Conservation (phyloP, 2,797 vertebrate species). For the Moxostoma hubbsi region DNA sequence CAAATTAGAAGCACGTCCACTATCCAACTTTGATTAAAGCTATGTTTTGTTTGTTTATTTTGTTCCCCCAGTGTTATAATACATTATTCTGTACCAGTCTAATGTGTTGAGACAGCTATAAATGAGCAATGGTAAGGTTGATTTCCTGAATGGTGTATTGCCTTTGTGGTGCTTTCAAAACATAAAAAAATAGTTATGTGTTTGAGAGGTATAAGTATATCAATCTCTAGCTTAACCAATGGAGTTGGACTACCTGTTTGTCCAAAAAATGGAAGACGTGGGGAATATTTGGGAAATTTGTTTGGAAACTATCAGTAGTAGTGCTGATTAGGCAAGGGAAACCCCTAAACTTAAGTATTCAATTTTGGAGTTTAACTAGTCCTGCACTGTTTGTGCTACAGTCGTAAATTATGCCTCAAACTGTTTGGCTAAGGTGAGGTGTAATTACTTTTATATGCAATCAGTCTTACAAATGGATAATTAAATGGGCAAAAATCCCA, state of each 20-base stretch:
- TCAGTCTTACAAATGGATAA: too few species aligned
- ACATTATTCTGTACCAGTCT: background rate
- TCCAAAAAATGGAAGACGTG: background rate
- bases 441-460: too few species aligned
- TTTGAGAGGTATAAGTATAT: too few species aligned
- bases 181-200: background rate
- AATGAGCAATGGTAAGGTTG: background rate
- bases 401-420: too few species aligned
- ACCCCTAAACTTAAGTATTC: too few species aligned
- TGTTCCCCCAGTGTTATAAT: background rate
- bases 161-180: background rate
- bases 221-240: background rate
- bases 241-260: background rate
- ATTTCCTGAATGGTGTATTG: background rate
- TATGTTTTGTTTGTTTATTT: background rate
- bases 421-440: too few species aligned
- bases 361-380: too few species aligned
- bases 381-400: too few species aligned
- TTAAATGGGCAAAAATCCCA: too few species aligned
- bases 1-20: background rate
- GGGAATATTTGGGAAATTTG: background rate
- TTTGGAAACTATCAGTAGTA: background rate
- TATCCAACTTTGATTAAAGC: background rate
- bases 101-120: conserved; percentile 13
- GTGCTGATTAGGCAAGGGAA: too few species aligned